Conservation (phyloP, 30 jellyfish, hydroid and myxozoan species). For the Phacellophora camtschatica region DNA sequence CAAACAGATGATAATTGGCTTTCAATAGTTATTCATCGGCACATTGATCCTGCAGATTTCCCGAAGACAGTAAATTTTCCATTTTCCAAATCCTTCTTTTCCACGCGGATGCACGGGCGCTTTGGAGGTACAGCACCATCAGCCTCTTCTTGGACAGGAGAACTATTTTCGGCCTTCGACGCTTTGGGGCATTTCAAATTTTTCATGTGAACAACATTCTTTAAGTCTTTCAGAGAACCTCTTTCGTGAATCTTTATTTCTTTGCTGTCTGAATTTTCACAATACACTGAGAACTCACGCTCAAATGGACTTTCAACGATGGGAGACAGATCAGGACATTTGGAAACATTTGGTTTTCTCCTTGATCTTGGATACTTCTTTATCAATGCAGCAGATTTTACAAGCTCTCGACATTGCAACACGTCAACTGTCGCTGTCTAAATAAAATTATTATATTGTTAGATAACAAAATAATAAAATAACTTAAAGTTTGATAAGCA, state of each 20-base stretch:
- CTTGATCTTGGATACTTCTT: constrained; percentile 32
- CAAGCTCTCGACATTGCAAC: constrained; percentile 65
- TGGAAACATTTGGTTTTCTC: constrained; percentile 25
- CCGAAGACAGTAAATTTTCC: constrained; percentile 13
- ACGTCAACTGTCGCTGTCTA: constrained; percentile 62
- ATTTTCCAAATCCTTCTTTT: constrained; percentile 1
- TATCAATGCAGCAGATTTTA: constrained; percentile 36
- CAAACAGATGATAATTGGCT: neutral
- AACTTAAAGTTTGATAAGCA: no score
- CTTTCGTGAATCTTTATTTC: constrained; percentile 6
- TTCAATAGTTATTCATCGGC: neutral
- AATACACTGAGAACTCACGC: constrained; percentile 41
- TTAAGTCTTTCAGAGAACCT: no score
- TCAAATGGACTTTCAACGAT: constrained; percentile 79
- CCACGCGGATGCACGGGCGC: constrained; percentile 62
- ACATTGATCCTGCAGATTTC: neutral
- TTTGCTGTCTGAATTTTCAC: constrained; percentile 53
- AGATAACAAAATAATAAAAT: neutral
- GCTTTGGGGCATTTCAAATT: neutral
- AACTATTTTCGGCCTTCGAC: constrained; percentile 6
- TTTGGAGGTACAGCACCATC: constrained; percentile 68
- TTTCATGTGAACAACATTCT: neutral
- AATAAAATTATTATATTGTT: neutral
- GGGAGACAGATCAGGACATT: constrained; percentile 62
- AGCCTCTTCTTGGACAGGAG: constrained; percentile 37